These are phyloP conservation scores for Leptopilina syphax DNA, from an alignment of 2,888 invertebrate species.

Conservation along the genomic window DNA sequence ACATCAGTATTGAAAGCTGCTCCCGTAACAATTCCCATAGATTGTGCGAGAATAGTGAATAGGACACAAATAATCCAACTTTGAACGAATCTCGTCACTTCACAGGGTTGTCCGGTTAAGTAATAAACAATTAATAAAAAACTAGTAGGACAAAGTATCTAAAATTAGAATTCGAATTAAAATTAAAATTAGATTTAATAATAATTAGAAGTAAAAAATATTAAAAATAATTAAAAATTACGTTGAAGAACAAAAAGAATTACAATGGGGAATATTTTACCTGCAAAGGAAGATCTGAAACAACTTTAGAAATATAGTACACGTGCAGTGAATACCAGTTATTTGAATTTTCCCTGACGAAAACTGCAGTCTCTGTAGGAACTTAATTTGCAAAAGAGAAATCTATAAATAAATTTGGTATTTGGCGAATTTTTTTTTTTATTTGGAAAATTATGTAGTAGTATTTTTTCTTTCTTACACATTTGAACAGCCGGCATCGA, in stretches of 20 bases:
- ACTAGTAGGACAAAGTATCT: conserved; percentile 85
- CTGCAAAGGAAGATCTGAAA: conserved; percentile 87
- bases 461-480: conserved; percentile 78
- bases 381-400: conserved; percentile 72
- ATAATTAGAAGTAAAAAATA: background rate
- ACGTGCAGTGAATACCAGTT: conserved; percentile 87
- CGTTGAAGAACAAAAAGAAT: background rate
- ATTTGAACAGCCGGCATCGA: conserved; percentile 82
- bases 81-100: conserved; percentile 80
- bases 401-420: background rate
- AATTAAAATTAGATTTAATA: conserved; percentile 8
- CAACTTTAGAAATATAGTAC: conserved; percentile 86
- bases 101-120: conserved; percentile 87
- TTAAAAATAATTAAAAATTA: too few species aligned
- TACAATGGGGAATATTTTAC: conserved; percentile 70
- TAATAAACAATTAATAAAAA: conserved; percentile 87
- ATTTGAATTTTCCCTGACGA: conserved; percentile 86
- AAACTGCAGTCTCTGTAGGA: conserved; percentile 85
- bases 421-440: background rate
- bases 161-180: conserved; percentile 50
- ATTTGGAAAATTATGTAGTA: background rate
- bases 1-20: conserved; percentile 84
- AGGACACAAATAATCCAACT: conserved; percentile 84
- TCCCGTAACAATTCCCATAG: conserved; percentile 86
- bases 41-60: conserved; percentile 86